phyloP scores from a whole-genome alignment of 2,797 vertebrate species.

The Diglossa cyanea region DNA sequence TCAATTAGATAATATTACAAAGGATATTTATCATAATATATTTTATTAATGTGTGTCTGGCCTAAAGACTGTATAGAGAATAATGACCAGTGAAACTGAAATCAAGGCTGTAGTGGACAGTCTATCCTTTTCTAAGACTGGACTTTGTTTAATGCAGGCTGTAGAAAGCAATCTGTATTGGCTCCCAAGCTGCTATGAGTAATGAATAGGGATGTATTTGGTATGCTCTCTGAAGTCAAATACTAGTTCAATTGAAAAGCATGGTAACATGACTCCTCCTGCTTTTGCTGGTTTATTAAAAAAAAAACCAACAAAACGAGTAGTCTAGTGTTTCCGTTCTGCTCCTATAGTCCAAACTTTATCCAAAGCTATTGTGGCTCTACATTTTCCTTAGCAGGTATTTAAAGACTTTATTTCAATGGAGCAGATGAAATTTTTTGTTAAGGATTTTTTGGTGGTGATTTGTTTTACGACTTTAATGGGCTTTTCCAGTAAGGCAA shows the following conservation, averaged over 20 bases:
- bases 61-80: not conserved
- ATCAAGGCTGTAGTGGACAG: not conserved
- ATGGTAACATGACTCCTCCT: not conserved
- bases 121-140: not conserved
- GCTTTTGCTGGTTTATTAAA: not conserved
- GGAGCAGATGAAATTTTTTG: not conserved
- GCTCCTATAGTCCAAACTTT: not conserved
- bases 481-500: not conserved
- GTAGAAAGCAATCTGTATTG: not conserved
- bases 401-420: not conserved
- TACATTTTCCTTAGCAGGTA: not conserved
- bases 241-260: not conserved
- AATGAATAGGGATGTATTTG: not conserved
- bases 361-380: not conserved
- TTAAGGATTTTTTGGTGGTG: not conserved
- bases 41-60: not conserved
- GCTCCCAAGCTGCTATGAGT: not conserved
- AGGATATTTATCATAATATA: not conserved
- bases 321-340: not conserved
- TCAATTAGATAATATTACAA: not conserved
- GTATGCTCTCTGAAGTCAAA: not conserved
- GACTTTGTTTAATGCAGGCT: not conserved
- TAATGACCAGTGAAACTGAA: not conserved
- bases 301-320: rapidly evolving
- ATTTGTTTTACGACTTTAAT: not conserved